Evolutionary conservation across 37 sponge, comb jelly and placozoan species (phyloP), one percentile per base, ranked within the genome.

Genomic region (Dysidea cf. avara): DNA sequence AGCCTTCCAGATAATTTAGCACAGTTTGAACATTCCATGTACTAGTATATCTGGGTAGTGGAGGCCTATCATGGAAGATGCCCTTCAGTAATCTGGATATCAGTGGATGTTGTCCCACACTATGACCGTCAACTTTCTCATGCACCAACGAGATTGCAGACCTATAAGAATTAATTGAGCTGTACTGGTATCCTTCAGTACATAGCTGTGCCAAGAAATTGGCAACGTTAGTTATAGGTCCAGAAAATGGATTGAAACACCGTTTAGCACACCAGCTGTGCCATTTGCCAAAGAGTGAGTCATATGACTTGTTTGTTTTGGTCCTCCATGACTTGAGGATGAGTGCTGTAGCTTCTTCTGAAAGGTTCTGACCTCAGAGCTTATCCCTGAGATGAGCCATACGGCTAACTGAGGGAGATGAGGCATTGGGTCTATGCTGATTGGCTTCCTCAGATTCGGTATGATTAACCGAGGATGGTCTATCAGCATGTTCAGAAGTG

Each of bases 251-350:
- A n/a, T n/a, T n/a, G n/a, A n/a, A n/a, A n/a, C n/a, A n/a, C n/a
- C n/a, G n/a, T n/a, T n/a, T n/a, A n/a, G n/a, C n/a, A n/a, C n/a
- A n/a, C n/a, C n/a, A n/a, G n/a, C n/a, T n/a, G n/a, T n/a, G n/a
- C n/a, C n/a, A n/a, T n/a, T n/a, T n/a, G n/a, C n/a, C n/a, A n/a
- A n/a, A n/a, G n/a, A n/a, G 65, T 33, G 55, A 64, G 65, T 76
- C 54, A 36, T 62, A 63, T 32, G 66, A 53, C 25, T 59, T 59
- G 51, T 37, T 74, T 3, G 66, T 65, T 30, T 79, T 79, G 14
- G 61, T 11, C 24, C 76, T 43, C 83, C 83, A 83, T 11, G 83
- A 83, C 24, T 36, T 25, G 25, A 79, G 61, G 26, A 79, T 12
- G 62, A 79, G 71, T 14, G 6, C 7, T 12, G 39, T 20, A 70